These are phyloP conservation scores for Erynnis tages DNA, from an alignment of 2,888 invertebrate genomes.

Conservation along the genomic window DNA sequence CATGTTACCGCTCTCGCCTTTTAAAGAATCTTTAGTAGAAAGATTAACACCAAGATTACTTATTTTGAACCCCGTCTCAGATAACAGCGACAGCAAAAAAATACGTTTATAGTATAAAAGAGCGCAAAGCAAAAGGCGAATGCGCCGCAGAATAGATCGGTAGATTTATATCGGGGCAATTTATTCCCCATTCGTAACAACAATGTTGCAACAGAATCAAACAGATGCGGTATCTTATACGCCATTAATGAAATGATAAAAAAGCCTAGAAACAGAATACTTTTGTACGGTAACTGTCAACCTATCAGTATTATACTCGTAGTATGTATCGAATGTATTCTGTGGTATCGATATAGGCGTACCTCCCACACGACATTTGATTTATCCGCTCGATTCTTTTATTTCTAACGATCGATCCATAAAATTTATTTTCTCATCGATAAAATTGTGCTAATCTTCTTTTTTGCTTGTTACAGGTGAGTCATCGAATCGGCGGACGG, in stretches of 20 bases:
- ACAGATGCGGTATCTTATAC: conserved; percentile 20
- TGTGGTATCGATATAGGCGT: background rate
- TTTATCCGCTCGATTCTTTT: conserved; percentile 31
- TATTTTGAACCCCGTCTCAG: conserved; percentile 1
- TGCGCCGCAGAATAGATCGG: conserved; percentile 5
- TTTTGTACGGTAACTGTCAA: conserved; percentile 23
- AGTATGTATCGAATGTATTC: too few species aligned
- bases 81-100: background rate
- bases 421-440: conserved; percentile 25
- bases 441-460: conserved; percentile 28
- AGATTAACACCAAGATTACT: too few species aligned
- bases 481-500: conserved; percentile 24
- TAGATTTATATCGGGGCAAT: conserved; percentile 17
- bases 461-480: conserved; percentile 38
- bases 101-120: background rate
- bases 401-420: background rate
- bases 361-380: conserved; percentile 36
- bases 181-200: conserved; percentile 20
- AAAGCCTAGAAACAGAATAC: conserved; percentile 8
- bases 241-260: conserved; percentile 18
- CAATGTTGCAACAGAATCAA: conserved; percentile 23
- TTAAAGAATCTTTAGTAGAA: too few species aligned
- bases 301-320: too few species aligned
- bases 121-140: conserved; percentile 1
- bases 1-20: too few species aligned